Conservation (phyloP, 2,797 vertebrate genomes). For the Labeo calbasu region DNA sequence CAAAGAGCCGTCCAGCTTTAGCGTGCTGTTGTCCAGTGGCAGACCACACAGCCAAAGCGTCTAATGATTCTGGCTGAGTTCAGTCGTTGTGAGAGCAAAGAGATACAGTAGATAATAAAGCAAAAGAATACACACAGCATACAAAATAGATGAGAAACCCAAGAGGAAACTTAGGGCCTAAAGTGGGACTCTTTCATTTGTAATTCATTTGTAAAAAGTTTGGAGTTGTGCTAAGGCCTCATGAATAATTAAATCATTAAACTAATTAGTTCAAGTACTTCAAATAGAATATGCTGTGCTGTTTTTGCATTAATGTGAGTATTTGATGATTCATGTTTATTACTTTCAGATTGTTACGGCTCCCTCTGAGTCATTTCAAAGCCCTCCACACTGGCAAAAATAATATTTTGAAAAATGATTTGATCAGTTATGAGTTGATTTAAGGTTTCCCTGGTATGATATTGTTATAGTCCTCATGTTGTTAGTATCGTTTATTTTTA, state of each 20-base stretch:
- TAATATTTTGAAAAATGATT: constrained; percentile 13
- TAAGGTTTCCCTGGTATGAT: neutral
- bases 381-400: neutral
- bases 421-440: constrained; percentile 8
- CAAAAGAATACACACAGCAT: constrained; percentile 1
- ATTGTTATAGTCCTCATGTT: neutral
- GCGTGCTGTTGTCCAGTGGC: constrained; percentile 10
- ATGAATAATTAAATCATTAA: constrained; percentile 75
- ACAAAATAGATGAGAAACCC: constrained; percentile 49
- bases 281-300: constrained; percentile 50
- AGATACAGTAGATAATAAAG: constrained; percentile 44
- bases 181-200: constrained; percentile 63
- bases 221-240: constrained; percentile 58
- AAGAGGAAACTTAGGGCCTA: constrained; percentile 45
- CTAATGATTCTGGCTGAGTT: constrained; percentile 50
- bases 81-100: constrained; percentile 24
- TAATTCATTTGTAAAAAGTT: constrained; percentile 73
- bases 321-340: constrained; percentile 63
- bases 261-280: constrained; percentile 75
- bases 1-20: constrained; percentile 26
- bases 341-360: constrained; percentile 43
- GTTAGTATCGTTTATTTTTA: neutral
- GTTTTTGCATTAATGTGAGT: constrained; percentile 56
- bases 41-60: constrained; percentile 42
- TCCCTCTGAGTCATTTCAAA: constrained; percentile 23